Conservation (phyloP, 2,797 vertebrate genomes). For the Phyllotis vaccarum region DNA sequence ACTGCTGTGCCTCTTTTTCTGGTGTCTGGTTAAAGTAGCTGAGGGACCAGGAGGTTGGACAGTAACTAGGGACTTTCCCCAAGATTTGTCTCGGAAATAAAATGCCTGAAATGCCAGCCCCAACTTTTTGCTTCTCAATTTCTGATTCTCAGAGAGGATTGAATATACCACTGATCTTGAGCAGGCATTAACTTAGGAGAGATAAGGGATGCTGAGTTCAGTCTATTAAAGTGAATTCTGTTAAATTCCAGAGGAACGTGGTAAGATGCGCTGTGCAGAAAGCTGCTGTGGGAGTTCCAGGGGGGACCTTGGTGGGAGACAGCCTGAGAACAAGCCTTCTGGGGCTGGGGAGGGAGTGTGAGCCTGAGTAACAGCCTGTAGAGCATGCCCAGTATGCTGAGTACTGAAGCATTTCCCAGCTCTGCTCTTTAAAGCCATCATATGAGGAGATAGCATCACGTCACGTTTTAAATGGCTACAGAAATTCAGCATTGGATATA, state of each 20-base stretch:
- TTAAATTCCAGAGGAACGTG: slow-evolving; percentile 5
- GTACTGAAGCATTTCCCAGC: not conserved
- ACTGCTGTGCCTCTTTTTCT: not conserved
- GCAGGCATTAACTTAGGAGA: not conserved
- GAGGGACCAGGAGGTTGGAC: not conserved
- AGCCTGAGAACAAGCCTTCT: not conserved
- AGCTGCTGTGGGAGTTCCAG: not conserved
- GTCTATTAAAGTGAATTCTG: not conserved
- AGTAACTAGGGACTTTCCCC: not conserved
- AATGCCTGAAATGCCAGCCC: not conserved
- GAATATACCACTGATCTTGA: not conserved
- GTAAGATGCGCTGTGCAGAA: not conserved
- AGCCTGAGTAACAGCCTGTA: not conserved
- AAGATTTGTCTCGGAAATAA: slow-evolving; percentile 35
- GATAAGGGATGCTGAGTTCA: not conserved
- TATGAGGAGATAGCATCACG: not conserved
- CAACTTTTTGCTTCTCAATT: not conserved
- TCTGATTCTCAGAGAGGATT: not conserved
- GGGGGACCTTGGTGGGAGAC: not conserved
- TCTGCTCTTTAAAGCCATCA: not conserved
- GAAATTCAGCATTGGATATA: not conserved
- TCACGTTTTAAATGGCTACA: not conserved
- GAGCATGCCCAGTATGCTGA: not conserved
- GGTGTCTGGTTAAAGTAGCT: not conserved
- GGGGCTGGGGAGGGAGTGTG: not conserved